Conservation (phyloP, 2,797 vertebrate species). For the Eulemur rubriventer region DNA sequence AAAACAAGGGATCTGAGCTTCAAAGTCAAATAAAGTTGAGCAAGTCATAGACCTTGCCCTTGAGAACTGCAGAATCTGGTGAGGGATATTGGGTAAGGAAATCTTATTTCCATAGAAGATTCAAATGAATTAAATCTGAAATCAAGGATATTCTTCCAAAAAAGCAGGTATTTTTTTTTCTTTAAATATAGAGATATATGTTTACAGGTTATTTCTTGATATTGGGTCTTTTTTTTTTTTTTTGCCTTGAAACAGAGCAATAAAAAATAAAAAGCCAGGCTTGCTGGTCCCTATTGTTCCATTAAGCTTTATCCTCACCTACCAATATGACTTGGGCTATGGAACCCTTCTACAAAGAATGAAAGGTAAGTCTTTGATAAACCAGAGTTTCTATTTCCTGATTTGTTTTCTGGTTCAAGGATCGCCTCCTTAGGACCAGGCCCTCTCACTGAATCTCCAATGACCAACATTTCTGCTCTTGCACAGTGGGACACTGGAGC, state of each 20-base stretch:
- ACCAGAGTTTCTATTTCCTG: conserved; percentile 1
- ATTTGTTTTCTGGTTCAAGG: conserved; percentile 12
- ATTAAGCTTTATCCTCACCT: conserved; percentile 90
- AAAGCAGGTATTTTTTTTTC: background rate
- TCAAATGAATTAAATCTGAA: conserved; percentile 12
- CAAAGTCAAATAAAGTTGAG: conserved; percentile 14
- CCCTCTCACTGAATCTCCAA: background rate
- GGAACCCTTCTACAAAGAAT: conserved; percentile 91
- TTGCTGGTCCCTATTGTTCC: conserved; percentile 90
- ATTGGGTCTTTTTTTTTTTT: conserved; percentile 5
- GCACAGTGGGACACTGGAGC: background rate
- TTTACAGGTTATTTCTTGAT: conserved; percentile 4
- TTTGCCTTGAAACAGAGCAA: conserved; percentile 83
- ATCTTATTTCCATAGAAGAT: background rate
- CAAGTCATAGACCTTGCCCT: background rate
- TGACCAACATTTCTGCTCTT: background rate
- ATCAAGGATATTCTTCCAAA: background rate
- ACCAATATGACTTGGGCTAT: conserved; percentile 92
- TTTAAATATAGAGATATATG: background rate
- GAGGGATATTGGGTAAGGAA: background rate
- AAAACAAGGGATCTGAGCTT: background rate
- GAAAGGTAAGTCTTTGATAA: conserved; percentile 86
- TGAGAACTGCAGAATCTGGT: conserved; percentile 1
- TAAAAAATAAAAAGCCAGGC: conserved; percentile 88
- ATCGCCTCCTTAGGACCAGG: background rate